Evolutionary conservation across 2,888 invertebrate species (phyloP).

Genomic region (Myopa testacea): DNA sequence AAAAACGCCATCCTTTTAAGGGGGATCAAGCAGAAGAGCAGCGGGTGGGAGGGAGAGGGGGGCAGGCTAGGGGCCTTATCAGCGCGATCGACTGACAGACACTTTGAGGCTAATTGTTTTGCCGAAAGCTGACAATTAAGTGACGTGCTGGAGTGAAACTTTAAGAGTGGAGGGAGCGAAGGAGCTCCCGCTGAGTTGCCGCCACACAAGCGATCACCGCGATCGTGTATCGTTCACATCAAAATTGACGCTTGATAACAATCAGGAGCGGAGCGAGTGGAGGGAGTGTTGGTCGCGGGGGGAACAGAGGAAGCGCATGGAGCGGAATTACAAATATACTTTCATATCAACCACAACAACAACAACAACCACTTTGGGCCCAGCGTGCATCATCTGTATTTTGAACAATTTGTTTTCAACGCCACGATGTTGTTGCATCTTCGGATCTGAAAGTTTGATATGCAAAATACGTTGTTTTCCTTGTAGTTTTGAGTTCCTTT

Average conservation of each 20-base stretch:
- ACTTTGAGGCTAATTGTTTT: slow-evolving; percentile 6
- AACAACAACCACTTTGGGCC: not conserved
- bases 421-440: not conserved
- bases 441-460: slow-evolving; percentile 4
- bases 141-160: not conserved
- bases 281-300: too few species aligned
- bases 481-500: too few species aligned
- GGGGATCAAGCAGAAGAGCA: not conserved
- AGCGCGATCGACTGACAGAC: not conserved
- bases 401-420: slow-evolving; percentile 11
- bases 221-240: not conserved
- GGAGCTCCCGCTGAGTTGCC: slow-evolving; percentile 5
- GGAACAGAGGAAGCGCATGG: too few species aligned
- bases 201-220: too few species aligned
- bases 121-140: slow-evolving; percentile 21
- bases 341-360: not conserved
- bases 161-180: not conserved
- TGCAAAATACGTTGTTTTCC: slow-evolving; percentile 9
- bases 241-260: not conserved
- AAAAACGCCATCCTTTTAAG: not conserved
- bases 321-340: not conserved
- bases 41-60: not conserved
- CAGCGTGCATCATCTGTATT: not conserved
- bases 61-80: too few species aligned
- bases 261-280: not conserved